These are phyloP conservation scores for Caenorhabditis afra DNA, from an alignment of 2,888 invertebrate genomes.

Conservation along the genomic window DNA sequence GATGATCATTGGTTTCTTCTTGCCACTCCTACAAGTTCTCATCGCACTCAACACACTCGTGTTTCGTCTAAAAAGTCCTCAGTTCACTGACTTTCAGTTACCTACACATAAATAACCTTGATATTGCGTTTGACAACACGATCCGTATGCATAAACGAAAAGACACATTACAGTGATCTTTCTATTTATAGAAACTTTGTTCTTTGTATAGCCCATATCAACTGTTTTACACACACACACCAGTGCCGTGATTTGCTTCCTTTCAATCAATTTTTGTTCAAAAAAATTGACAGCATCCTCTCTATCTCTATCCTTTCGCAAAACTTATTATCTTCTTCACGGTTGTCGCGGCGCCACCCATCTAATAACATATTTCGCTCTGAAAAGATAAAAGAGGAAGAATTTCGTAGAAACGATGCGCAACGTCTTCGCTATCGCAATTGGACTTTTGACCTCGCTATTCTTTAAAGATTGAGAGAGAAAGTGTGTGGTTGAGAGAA, in stretches of 20 bases:
- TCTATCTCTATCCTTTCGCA: background rate
- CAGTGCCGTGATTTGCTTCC: no score
- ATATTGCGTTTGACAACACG: no score
- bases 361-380: background rate
- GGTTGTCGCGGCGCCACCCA: background rate
- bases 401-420: background rate
- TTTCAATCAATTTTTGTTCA: no score
- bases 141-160: no score
- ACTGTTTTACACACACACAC: no score
- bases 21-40: slow-evolving; percentile 20
- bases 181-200: no score
- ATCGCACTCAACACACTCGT: slow-evolving; percentile 11
- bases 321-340: background rate
- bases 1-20: slow-evolving; percentile 39
- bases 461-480: slow-evolving; percentile 22
- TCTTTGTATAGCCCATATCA: no score
- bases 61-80: no score
- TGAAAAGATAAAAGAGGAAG: background rate
- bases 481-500: slow-evolving; percentile 4
- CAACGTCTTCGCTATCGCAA: background rate
- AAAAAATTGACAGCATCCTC: no score
- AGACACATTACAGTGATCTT: no score
- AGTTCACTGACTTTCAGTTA: no score
- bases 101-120: no score
- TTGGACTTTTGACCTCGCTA: slow-evolving; percentile 29